phyloP scores from a whole-genome alignment of 2,888 invertebrate genomes.

The Epicampocera succincta region DNA sequence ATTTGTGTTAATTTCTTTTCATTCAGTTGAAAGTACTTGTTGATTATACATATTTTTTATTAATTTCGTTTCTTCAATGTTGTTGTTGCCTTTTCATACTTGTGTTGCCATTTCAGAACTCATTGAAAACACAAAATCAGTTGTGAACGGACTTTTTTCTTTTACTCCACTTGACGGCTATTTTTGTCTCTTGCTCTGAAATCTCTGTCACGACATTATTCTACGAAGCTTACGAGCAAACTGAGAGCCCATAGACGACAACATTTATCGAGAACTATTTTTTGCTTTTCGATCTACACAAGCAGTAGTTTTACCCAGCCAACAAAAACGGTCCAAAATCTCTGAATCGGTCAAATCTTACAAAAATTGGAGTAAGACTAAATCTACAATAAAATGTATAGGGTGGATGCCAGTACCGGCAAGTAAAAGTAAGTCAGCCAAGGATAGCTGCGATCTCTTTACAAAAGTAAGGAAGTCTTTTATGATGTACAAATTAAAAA shows the following conservation, averaged over 20 bases:
- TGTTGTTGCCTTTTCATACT: conserved; percentile 15
- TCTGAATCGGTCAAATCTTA: too few relatives aligned
- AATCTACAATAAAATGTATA: too few relatives aligned
- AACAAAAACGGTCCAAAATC: too few relatives aligned
- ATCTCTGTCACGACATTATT: conserved; percentile 69
- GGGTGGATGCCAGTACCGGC: too few relatives aligned
- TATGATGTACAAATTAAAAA: too few relatives aligned
- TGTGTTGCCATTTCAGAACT: conserved; percentile 45
- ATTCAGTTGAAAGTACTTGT: conserved; percentile 49
- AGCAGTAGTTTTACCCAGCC: conserved; percentile 19
- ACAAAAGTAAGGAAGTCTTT: too few relatives aligned
- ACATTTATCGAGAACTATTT: conserved; percentile 66
- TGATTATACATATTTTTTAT: conserved; percentile 40
- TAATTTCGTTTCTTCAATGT: conserved; percentile 10
- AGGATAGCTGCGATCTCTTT: too few relatives aligned
- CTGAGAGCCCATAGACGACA: conserved; percentile 66
- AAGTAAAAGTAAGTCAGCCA: too few relatives aligned
- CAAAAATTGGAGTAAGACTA: too few relatives aligned
- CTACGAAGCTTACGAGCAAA: conserved; percentile 69
- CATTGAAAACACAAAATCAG: conserved; percentile 38
- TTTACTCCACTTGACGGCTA: conserved; percentile 36
- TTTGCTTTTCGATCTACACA: conserved; percentile 58
- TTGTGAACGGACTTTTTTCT: conserved; percentile 52
- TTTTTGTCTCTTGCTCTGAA: conserved; percentile 17
- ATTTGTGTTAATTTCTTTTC: conserved; percentile 40